Conservation (phyloP, 2,797 vertebrate species). For the Nasua narica region DNA sequence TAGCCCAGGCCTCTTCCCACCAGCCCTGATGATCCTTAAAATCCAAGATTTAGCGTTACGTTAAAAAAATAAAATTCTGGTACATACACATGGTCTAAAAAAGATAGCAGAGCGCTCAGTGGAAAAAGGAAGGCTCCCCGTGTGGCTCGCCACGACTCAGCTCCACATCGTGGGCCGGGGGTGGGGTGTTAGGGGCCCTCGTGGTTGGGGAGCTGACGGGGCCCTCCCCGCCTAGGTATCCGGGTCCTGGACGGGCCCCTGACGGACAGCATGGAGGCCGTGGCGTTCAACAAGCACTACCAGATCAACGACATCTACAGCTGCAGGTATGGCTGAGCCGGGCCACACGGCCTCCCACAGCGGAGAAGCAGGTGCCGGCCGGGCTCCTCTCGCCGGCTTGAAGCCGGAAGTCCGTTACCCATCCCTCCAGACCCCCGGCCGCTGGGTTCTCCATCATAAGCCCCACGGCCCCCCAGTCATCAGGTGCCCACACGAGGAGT, state of each 20-base stretch:
- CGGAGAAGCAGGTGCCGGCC: background rate
- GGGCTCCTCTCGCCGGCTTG: background rate
- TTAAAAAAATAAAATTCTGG: background rate
- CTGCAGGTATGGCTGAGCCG: slow-evolving; percentile 90
- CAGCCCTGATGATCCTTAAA: background rate
- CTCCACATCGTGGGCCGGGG: background rate
- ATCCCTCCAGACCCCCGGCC: background rate
- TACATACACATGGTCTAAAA: background rate
- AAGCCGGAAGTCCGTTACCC: background rate
- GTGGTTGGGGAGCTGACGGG: background rate
- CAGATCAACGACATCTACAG: slow-evolving; percentile 99
- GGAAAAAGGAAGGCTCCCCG: background rate
- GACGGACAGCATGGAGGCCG: slow-evolving; percentile 97
- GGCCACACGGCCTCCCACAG: background rate
- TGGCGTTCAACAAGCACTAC: slow-evolving; percentile 99
- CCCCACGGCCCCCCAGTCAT: background rate
- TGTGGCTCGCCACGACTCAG: background rate
- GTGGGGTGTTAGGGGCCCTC: too few relatives aligned
- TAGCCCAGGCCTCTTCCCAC: background rate
- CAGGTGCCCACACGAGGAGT: background rate
- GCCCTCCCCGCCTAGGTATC: slow-evolving; percentile 87
- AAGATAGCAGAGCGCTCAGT: background rate
- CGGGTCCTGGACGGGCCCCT: slow-evolving; percentile 95
- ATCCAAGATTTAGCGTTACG: background rate
- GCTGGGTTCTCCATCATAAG: background rate